Evolutionary conservation across 2,888 invertebrate genomes (phyloP), one percentile per base, ranked within the genome.

Genomic region (Oscheius sp.): DNA sequence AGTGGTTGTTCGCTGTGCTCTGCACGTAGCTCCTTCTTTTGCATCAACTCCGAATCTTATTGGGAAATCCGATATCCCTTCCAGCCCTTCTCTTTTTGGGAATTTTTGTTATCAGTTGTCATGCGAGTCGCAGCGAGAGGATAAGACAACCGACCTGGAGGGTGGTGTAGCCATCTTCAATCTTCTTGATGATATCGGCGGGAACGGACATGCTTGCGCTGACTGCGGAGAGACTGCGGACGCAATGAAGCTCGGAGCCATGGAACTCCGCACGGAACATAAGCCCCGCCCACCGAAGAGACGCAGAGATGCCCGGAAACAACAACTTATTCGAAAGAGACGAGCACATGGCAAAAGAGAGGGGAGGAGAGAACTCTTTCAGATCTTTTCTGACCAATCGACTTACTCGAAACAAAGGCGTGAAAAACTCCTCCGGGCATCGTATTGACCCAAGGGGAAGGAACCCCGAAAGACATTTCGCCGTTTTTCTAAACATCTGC

Each of bases 121-220:
- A n/a, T n/a, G n/a, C n/a, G n/a, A n/a, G 52, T 8, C 52, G n/a
- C 15, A 53, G 15, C n/a, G 15, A 29, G 29, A 53, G 3, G 33
- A 25, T 10, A 27, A 45, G 27, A 63, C 17, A n/a, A 29, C 48
- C 12, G 27, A 61, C 68, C 68, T 68, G 68, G 52, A 68, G 68
- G 27, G 70, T 75, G 3, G 58, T 50, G 52, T 75, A 77, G 4
- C 71, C 77, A 48, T 75, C 77, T 45, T 72, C 68, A 45, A 76
- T 78, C 65, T 78, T 74, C 64, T 76, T 76, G 72, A 78, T 71
- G 8, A 73, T 71, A 3, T 75, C 78, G 10, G 74, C 39, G 55
- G 76, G 71, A 58, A 75, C 78, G 50, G 68, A 58, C 68, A 68
- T 68, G 25, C 29, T 68, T 34, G 25, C 61, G 25, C 37, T 31